Percentiles rank a stretch among this genome's conserved stretches.
phyloP scores from a whole-genome alignment of 2,797 vertebrate species.

The Hephaestus fuliginosus region DNA sequence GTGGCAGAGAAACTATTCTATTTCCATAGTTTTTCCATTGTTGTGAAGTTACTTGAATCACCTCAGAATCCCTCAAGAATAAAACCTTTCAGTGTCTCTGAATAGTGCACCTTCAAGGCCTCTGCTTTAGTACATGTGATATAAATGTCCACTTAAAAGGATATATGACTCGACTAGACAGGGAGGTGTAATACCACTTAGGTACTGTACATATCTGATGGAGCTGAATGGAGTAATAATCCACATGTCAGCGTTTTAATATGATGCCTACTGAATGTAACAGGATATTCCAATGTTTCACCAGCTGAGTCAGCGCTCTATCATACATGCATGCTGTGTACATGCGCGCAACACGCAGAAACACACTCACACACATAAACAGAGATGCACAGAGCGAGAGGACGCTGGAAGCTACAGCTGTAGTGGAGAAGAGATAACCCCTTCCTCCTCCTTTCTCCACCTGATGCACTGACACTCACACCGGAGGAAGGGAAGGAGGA shows the following conservation, averaged over 20 bases:
- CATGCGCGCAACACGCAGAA: background rate
- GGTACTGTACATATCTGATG: conserved; percentile 72
- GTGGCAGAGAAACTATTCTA: background rate
- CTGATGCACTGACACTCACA: conserved; percentile 54
- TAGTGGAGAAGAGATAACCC: conserved; percentile 57
- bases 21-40: conserved; percentile 10
- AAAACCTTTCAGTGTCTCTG: conserved; percentile 45
- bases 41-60: conserved; percentile 15
- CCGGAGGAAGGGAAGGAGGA: conserved; percentile 4
- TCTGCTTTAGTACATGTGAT: conserved; percentile 49
- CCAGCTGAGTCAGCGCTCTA: conserved; percentile 65
- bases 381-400: conserved; percentile 35
- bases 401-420: conserved; percentile 39
- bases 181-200: conserved; percentile 57
- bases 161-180: conserved; percentile 54
- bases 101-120: conserved; percentile 62
- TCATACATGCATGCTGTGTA: conserved; percentile 30
- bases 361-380: conserved; percentile 32
- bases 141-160: conserved; percentile 70
- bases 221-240: conserved; percentile 72
- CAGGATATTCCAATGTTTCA: conserved; percentile 45
- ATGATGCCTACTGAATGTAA: conserved; percentile 52
- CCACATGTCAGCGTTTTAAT: conserved; percentile 73
- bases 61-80: conserved; percentile 18
- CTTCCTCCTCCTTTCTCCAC: conserved; percentile 37